Evolutionary conservation across 2,113 vertebrate genomes (phyloP), one percentile per base, ranked within the genome.

Genomic region (Chitala chitala): DNA sequence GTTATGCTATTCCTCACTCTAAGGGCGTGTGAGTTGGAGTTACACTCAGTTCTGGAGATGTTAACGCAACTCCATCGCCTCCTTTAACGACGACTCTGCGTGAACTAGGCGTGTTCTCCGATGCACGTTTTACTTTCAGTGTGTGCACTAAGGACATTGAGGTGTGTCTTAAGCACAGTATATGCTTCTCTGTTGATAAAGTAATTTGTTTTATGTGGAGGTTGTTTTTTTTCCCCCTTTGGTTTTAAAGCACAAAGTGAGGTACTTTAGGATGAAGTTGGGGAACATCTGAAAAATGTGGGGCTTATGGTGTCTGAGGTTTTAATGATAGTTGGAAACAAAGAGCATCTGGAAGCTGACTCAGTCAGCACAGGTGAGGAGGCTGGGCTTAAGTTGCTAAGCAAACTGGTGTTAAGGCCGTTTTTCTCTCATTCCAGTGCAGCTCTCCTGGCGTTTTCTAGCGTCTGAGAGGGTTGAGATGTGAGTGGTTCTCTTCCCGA

Each of bases 21-120:
- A 17, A 68, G 58, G 51, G 50, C 58, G 63, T 68, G 63, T 46
- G 15, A 68, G 63, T 69, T 46, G 44, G 54, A 48, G 59, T 36
- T 61, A 51, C 44, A 64, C 72, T 73, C 29, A 54, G 24, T 56
- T 50, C 29, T 42, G 17, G 48, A 20, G 53, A 75, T 66, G 64
- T 40, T 61, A 74, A 61, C 56, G 56, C 51, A 48, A 33, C 17
- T 75, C 26, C 64, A 29, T 72, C 73, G 56, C 38, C 59, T 50
- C 50, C 53, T 46, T 55, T 58, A 56, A 24, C 38, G 64, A 24
- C 50, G 15, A n/a, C 38, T 73, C 48, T 69, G 51, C 38, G 42
- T 29, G 2, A 46, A 73, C 63, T 73, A 58, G 40, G 13, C 7
- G 22, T 36, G 36, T 22, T 44, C 26, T 66, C 63, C 58, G 36